phyloP scores from a whole-genome alignment of 2,888 invertebrate genomes.

The Ptilodon capucinus region DNA sequence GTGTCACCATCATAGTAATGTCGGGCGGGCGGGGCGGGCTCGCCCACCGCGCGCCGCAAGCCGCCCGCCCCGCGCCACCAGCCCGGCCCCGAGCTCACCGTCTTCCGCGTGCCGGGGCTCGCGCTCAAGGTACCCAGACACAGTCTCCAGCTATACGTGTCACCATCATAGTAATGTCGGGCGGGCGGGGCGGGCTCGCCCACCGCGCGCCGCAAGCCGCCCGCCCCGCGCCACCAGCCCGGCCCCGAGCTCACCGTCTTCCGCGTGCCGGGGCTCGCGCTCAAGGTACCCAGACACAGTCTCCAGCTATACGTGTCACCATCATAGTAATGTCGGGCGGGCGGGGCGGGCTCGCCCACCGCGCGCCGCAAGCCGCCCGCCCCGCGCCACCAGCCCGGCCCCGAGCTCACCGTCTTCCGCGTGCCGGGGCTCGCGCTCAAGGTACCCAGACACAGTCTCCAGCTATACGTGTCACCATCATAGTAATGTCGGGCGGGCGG shows the following conservation, averaged over 20 bases:
- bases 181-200: conserved; percentile 47
- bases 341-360: conserved; percentile 49
- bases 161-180: too few species aligned
- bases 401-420: conserved; percentile 93
- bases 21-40: conserved; percentile 48
- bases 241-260: conserved; percentile 92
- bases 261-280: conserved; percentile 94
- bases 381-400: conserved; percentile 71
- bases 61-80: conserved; percentile 55
- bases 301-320: too few species aligned
- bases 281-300: conserved; percentile 83
- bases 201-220: conserved; percentile 47
- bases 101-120: conserved; percentile 95
- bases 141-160: too few species aligned
- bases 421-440: conserved; percentile 96
- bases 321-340: too few species aligned
- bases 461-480: too few species aligned
- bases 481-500: too few species aligned
- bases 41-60: conserved; percentile 48
- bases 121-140: conserved; percentile 87
- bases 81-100: conserved; percentile 89
- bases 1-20: too few species aligned
- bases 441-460: conserved; percentile 57
- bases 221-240: conserved; percentile 66
- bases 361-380: conserved; percentile 50